Evolutionary conservation across 37 sponge, comb jelly and placozoan genomes (phyloP).

Genomic region (Petrosia ficiformis): DNA sequence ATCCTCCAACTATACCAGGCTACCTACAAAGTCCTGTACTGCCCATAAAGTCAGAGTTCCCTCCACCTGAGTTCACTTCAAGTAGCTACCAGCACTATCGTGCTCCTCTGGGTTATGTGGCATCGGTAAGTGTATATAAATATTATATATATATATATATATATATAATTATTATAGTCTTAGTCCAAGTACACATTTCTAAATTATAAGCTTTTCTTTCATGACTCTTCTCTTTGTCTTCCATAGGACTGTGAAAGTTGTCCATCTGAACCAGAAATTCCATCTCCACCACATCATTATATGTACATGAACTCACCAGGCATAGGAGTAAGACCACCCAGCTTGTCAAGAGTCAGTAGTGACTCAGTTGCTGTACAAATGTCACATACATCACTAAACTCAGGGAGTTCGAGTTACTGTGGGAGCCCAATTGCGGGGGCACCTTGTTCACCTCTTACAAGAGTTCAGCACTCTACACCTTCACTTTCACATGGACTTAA

Average conservation of each 20-base stretch:
- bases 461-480: slow-evolving; percentile 3
- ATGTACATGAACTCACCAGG: not conserved
- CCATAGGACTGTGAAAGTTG: slow-evolving; percentile 24
- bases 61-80: slow-evolving; percentile 6
- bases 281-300: not conserved
- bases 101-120: slow-evolving; percentile 18
- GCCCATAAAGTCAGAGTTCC: slow-evolving; percentile 3
- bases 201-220: not conserved
- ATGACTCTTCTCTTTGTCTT: not conserved
- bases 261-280: slow-evolving; percentile 41
- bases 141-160: not conserved
- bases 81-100: slow-evolving; percentile 41
- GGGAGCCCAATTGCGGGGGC: slow-evolving; percentile 1
- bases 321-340: slow-evolving; percentile 32
- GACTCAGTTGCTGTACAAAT: slow-evolving; percentile 35
- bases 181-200: no score
- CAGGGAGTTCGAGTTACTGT: slow-evolving; percentile 6
- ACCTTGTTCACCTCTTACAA: slow-evolving; percentile 2
- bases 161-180: no score
- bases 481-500: not conserved
- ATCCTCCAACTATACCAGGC: not conserved
- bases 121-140: slow-evolving; percentile 32
- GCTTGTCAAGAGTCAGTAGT: slow-evolving; percentile 46
- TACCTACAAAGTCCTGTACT: not conserved
- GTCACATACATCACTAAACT: slow-evolving; percentile 9